phyloP scores from a whole-genome alignment of 2,888 invertebrate species.

The Leptopterna dolabrata region DNA sequence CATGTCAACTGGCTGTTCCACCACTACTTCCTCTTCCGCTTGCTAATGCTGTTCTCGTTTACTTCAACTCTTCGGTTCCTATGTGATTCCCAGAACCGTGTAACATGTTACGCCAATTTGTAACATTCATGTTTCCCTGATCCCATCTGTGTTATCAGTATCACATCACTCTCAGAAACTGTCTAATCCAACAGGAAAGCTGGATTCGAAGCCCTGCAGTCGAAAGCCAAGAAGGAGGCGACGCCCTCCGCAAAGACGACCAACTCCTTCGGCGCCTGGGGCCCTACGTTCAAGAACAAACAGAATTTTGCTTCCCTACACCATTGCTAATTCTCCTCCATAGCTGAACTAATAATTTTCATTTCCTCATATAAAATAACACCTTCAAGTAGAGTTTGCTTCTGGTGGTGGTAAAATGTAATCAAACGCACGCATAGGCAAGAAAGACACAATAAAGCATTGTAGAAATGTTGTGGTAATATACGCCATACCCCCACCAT shows the following conservation, averaged over 20 bases:
- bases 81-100: too few relatives aligned
- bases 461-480: background rate
- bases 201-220: constrained; percentile 34
- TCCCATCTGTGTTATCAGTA: too few relatives aligned
- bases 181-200: constrained; percentile 25
- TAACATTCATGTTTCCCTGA: too few relatives aligned
- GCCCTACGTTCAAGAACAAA: constrained; percentile 39
- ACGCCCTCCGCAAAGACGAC: background rate
- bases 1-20: too few relatives aligned
- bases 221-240: background rate
- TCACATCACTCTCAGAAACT: too few relatives aligned
- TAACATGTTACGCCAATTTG: too few relatives aligned
- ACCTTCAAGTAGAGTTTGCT: background rate
- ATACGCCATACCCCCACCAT: background rate
- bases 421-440: background rate
- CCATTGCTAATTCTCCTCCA: constrained; percentile 9
- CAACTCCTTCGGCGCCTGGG: constrained; percentile 34
- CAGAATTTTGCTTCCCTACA: constrained; percentile 42
- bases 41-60: too few relatives aligned
- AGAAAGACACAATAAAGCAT: constrained; percentile 8
- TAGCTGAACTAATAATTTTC: background rate
- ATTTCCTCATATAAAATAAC: too few relatives aligned
- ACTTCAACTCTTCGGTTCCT: too few relatives aligned
- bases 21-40: too few relatives aligned
- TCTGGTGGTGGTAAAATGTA: background rate